Conservation (phyloP, 1,140 invertebrate species). For the Drosophila parvula region DNA sequence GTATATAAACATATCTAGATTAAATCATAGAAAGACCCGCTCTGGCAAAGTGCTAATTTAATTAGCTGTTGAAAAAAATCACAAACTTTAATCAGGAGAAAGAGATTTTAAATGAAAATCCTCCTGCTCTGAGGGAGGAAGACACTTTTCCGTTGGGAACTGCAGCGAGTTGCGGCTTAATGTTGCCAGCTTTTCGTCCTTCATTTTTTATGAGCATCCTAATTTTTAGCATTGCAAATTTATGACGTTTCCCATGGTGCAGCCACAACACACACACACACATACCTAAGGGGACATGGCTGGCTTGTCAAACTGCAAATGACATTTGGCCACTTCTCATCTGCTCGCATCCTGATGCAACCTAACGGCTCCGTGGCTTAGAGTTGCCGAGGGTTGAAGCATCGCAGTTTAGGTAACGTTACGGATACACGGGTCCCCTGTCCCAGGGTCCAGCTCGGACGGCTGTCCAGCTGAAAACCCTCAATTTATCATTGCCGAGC, state of each 20-base stretch:
- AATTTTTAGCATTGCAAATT: conserved; percentile 37
- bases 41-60: background rate
- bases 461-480: conserved; percentile 55
- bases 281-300: conserved; percentile 25
- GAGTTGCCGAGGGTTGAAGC: conserved; percentile 34
- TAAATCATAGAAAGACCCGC: background rate
- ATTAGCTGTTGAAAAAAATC: background rate
- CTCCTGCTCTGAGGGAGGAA: background rate
- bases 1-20: too few species aligned
- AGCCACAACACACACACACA: conserved; percentile 11
- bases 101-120: background rate
- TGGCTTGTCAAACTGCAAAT: conserved; percentile 72
- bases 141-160: background rate
- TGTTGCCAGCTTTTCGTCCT: conserved; percentile 18
- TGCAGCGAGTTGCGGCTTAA: conserved; percentile 1
- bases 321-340: conserved; percentile 80
- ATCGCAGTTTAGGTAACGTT: conserved; percentile 51
- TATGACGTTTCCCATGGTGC: conserved; percentile 47
- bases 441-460: conserved; percentile 16
- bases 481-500: conserved; percentile 80
- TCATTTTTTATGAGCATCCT: conserved; percentile 38
- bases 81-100: background rate
- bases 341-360: conserved; percentile 36
- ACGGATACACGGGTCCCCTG: conserved; percentile 39
- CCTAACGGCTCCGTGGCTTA: conserved; percentile 4